Percentiles rank a stretch among this genome's conserved stretches.
Evolutionary conservation across 2,888 invertebrate genomes (phyloP).

Genomic region (Allygus modestus): DNA sequence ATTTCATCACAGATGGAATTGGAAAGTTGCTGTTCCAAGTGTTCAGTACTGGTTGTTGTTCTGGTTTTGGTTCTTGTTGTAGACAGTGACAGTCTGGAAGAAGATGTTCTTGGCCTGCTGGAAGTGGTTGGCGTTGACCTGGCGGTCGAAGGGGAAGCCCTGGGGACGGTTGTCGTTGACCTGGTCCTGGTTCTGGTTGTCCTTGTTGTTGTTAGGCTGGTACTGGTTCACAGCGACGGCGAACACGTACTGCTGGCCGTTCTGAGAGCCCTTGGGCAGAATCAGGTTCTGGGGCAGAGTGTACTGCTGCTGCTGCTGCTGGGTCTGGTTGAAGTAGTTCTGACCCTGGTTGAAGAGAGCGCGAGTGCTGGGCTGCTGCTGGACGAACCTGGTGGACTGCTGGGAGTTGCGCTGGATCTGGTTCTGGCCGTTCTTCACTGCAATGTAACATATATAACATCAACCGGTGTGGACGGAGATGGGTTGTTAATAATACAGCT

Average conservation of each 20-base stretch:
- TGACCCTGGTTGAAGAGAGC: constrained; percentile 72
- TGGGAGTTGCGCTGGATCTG: constrained; percentile 82
- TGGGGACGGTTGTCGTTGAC: constrained; percentile 81
- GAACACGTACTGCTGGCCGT: constrained; percentile 74
- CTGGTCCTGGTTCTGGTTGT: constrained; percentile 75
- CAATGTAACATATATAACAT: background rate
- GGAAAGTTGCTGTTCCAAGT: constrained; percentile 5
- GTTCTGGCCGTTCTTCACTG: constrained; percentile 81
- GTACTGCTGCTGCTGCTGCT: constrained; percentile 65
- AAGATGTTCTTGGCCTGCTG: constrained; percentile 82
- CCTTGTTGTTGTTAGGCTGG: constrained; percentile 73
- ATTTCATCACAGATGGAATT: background rate
- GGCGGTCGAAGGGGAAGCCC: constrained; percentile 87
- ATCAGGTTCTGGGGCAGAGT: constrained; percentile 70
- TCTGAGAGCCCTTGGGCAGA: constrained; percentile 53
- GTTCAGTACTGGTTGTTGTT: constrained; percentile 63
- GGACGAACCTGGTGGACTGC: constrained; percentile 81
- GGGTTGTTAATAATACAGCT: too few species aligned
- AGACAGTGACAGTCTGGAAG: constrained; percentile 77
- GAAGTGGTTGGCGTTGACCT: constrained; percentile 78
- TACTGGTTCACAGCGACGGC: constrained; percentile 76
- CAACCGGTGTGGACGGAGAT: too few species aligned
- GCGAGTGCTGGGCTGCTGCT: constrained; percentile 81
- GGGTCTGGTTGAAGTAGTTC: constrained; percentile 52
- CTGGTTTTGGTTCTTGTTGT: constrained; percentile 78